Evolutionary conservation across 2,113 vertebrate genomes (phyloP), one percentile per base, ranked within the genome.

Genomic region (Sprattus sprattus): DNA sequence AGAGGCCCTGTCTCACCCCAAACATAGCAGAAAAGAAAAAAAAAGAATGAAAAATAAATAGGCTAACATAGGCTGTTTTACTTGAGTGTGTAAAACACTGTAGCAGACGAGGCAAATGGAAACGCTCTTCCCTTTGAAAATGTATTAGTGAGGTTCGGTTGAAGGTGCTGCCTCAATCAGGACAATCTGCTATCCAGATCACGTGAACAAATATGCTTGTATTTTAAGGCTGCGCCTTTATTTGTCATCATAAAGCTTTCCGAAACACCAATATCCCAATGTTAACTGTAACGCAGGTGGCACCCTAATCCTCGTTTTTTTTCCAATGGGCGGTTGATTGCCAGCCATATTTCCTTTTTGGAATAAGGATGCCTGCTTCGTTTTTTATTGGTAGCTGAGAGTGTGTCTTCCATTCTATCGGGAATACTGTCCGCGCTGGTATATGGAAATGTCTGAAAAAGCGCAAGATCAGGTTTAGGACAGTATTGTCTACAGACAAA

Each of bases 391-490:
- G 97, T 97, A 97, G 97, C 94, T 97, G 96, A 97, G 96, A 93
- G 95, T 95, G 95, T 96, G 97, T 94, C 95, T 97, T 96, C 96
- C 96, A 94, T 96, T 98, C 98, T 99, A 95, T 97, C 97, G 97
- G 97, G 98, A 99, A 99, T 99, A 97, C 97, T 95, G 95, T 95
- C 95, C 97, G 95, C 95, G 95, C 88, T 92, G 95, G 95, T 97
- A 95, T 97, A 95, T 97, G 97, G 97, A 97, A 96, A 97, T 97
- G 95, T 96, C 96, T 97, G 97, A 95, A 95, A 99, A 97, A 96
- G 94, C 95, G 95, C 97, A 97, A 97, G 97, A 98, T 97, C 96
- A 97, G 97, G 97, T 97, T 98, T 99, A 99, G 97, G 97, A 97
- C 96, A 96, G 96, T 96, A 95, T 95, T 96, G 97, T 96, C 96